Conservation (phyloP, 30 jellyfish, hydroid and myxozoan species). For the Mastigias papua region DNA sequence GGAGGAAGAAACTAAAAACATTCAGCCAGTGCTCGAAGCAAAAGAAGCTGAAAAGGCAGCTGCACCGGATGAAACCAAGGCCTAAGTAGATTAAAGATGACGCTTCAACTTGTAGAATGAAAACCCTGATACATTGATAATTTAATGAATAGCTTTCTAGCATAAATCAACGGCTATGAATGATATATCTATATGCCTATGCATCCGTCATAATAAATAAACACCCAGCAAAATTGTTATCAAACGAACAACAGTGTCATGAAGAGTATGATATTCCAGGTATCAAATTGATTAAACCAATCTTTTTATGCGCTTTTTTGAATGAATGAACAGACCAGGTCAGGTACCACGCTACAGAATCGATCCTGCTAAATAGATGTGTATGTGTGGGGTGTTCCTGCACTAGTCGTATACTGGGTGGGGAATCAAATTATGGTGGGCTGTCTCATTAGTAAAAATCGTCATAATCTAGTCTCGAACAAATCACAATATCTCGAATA, state of each 20-base stretch:
- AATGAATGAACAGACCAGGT: not conserved
- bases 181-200: not conserved
- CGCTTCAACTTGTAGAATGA: not conserved
- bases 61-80: constrained; percentile 32
- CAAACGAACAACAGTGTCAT: not conserved
- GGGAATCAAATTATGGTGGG: too few species aligned
- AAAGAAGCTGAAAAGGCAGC: constrained; percentile 33
- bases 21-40: constrained; percentile 45
- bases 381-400: not conserved
- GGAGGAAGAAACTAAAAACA: constrained; percentile 34
- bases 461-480: too few species aligned
- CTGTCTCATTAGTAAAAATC: too few species aligned
- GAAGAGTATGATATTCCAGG: not conserved
- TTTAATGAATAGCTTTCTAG: not conserved
- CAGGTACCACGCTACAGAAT: not conserved
- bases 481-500: too few species aligned
- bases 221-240: not conserved
- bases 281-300: not conserved
- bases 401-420: too few species aligned
- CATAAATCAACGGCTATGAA: not conserved
- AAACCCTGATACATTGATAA: not conserved
- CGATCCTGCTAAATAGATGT: not conserved
- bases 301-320: not conserved
- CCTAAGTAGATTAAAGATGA: not conserved
- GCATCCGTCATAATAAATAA: not conserved